Evolutionary conservation across 2,797 vertebrate species (phyloP), one percentile per base, ranked within the genome.

Genomic region (Sebastes cheni): DNA sequence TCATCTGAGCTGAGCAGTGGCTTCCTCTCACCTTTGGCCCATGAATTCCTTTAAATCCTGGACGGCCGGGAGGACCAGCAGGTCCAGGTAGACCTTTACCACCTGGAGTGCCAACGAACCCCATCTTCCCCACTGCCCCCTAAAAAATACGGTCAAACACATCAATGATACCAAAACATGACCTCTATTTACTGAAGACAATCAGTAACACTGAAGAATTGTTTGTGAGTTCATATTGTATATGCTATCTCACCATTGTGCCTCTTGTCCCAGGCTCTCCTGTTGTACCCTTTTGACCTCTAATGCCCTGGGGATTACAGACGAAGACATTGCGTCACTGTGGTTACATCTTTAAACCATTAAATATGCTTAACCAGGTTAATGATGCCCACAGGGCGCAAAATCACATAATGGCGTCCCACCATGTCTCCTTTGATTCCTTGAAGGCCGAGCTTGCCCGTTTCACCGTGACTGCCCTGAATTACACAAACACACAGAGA

Each of bases 371-470:
- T 25, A 1, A 75, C 12, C 11, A 25, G 5, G 32, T 14, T 11
- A 39, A 68, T 16, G 1, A 60, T 4, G 7, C 6, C 20, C 39
- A 64, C 22, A 74, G 32, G 36, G 1, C 23, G 20, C 6, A 65
- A 68, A 42, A 42, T n/a, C 2, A 59, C 8, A 46, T 54, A 18
- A 82, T 67, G 18, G 80, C 81, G 6, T 81, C 88, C 50, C 82
- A 96, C 96, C 87, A 52, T 70, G 27, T 87, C 11, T 88, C 95
- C 96, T 88, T 78, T 88, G 55, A 68, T n/a, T 34, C 95, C 96
- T 46, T 54, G 73, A 68, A 46, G 72, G 20, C 95, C 95, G 25
- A 59, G 62, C 30, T 64, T 70, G 55, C 95, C 95, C 30, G 36
- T 81, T 54, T 88, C 77, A 61, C 96, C 95, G 50, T 27, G 36